Evolutionary conservation across 2,797 vertebrate genomes (phyloP).

Genomic region (Percopsis omiscomaycus): DNA sequence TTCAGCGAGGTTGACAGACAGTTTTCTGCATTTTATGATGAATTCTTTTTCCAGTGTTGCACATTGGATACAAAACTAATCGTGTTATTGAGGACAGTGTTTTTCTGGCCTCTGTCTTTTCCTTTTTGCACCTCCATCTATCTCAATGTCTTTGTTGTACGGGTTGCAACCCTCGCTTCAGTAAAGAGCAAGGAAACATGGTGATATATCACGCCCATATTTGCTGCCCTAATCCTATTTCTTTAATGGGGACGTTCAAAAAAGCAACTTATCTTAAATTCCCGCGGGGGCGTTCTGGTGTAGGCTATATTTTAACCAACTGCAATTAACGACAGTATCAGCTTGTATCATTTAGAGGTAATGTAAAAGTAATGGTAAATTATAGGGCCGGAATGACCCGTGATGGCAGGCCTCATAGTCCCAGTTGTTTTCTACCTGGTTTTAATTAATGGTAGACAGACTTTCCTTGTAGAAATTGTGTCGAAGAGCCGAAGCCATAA

Average conservation of each 20-base stretch:
- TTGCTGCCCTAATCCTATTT: slow-evolving; percentile 97
- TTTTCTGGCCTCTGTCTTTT: slow-evolving; percentile 94
- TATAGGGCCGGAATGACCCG: slow-evolving; percentile 97
- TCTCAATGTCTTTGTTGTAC: slow-evolving; percentile 98
- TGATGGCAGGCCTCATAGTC: slow-evolving; percentile 93
- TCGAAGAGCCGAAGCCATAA: slow-evolving; percentile 79
- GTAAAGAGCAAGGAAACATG: slow-evolving; percentile 94
- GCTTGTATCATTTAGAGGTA: slow-evolving; percentile 99
- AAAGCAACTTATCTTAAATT: slow-evolving; percentile 86
- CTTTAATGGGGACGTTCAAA: slow-evolving; percentile 95
- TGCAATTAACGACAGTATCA: slow-evolving; percentile 99
- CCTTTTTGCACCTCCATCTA: slow-evolving; percentile 93
- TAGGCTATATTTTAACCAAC: slow-evolving; percentile 90
- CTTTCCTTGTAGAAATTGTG: slow-evolving; percentile 82
- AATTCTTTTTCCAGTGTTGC: slow-evolving; percentile 89
- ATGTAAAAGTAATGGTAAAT: slow-evolving; percentile 99
- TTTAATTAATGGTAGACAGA: slow-evolving; percentile 92
- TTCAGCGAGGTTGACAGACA: slow-evolving; percentile 96
- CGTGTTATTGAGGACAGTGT: slow-evolving; percentile 92
- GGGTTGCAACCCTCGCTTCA: slow-evolving; percentile 94
- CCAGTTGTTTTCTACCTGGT: slow-evolving; percentile 85
- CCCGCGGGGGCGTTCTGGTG: slow-evolving; percentile 87
- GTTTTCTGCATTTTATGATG: slow-evolving; percentile 94
- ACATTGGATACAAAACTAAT: slow-evolving; percentile 89
- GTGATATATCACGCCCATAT: slow-evolving; percentile 97